A percentile compares a stretch with the other conserved stretches of the same genome.
Conservation (phyloP, 1,140 invertebrate genomes). For the Lineus longissimus region DNA sequence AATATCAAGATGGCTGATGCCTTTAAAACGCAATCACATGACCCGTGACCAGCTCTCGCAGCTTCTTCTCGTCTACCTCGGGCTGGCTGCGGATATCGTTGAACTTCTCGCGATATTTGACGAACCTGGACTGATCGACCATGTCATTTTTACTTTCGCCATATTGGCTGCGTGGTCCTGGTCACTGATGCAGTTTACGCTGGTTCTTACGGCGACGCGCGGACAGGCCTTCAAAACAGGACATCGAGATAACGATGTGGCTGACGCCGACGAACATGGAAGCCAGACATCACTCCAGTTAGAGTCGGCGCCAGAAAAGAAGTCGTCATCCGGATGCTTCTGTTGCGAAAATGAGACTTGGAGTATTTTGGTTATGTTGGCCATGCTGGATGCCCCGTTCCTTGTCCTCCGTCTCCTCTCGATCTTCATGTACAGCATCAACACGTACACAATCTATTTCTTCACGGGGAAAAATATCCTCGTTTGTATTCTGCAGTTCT, state of each 20-base stretch:
- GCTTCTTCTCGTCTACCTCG: conserved; percentile 69
- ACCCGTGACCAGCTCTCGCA: conserved; percentile 87
- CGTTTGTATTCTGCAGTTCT: background rate
- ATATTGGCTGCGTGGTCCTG: background rate
- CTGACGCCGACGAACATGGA: no score
- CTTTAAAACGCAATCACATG: conserved; percentile 72
- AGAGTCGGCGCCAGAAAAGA: background rate
- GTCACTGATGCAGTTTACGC: conserved; percentile 1
- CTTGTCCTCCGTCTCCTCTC: background rate
- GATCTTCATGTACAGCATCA: background rate
- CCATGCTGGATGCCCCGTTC: conserved; percentile 2
- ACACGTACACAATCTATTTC: conserved; percentile 5
- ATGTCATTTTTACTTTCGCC: background rate
- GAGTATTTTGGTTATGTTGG: background rate
- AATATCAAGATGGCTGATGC: conserved; percentile 78
- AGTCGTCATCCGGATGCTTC: background rate
- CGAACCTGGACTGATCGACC: background rate
- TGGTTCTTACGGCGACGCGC: background rate
- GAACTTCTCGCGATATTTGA: conserved; percentile 87
- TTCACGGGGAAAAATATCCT: conserved; percentile 8
- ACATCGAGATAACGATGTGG: no score
- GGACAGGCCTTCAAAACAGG: background rate
- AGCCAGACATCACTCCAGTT: background rate
- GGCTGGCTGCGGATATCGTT: conserved; percentile 85
- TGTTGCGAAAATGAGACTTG: conserved; percentile 5